Evolutionary conservation across 2,113 vertebrate genomes (phyloP).

Genomic region (Erinaceus europaeus): DNA sequence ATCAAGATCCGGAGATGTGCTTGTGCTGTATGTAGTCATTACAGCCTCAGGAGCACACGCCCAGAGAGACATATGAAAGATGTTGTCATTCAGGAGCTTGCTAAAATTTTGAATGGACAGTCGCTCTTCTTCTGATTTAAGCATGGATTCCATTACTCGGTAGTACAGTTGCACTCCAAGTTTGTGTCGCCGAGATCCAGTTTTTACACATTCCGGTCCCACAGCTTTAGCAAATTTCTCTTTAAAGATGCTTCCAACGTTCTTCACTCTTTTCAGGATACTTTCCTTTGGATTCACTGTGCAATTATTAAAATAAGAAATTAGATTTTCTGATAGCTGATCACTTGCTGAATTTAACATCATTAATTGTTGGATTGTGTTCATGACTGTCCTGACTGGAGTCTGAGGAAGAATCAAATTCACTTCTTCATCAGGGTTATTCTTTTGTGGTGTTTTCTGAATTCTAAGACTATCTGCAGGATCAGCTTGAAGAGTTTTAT

Average conservation of each 20-base stretch:
- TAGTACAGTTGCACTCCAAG: slow-evolving; percentile 95
- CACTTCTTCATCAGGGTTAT: slow-evolving; percentile 84
- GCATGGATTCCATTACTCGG: slow-evolving; percentile 97
- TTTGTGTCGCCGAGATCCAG: slow-evolving; percentile 92
- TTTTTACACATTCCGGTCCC: slow-evolving; percentile 87
- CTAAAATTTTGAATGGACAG: slow-evolving; percentile 98
- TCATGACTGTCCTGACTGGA: slow-evolving; percentile 96
- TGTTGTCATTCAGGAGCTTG: slow-evolving; percentile 93
- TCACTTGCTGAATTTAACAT: too few relatives aligned
- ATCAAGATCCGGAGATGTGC: slow-evolving; percentile 83
- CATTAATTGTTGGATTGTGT: too few relatives aligned
- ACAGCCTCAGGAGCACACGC: slow-evolving; percentile 96
- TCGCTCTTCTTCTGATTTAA: slow-evolving; percentile 96
- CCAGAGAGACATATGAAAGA: slow-evolving; percentile 94
- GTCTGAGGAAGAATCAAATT: slow-evolving; percentile 88
- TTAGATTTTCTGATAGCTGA: background rate
- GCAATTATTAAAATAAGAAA: slow-evolving; percentile 90
- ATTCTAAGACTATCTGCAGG: slow-evolving; percentile 83
- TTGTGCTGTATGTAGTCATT: slow-evolving; percentile 94
- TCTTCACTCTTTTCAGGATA: slow-evolving; percentile 89
- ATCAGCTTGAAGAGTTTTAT: slow-evolving; percentile 87
- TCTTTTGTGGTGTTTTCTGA: slow-evolving; percentile 91
- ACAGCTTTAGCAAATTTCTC: slow-evolving; percentile 92
- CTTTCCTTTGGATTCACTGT: slow-evolving; percentile 92
- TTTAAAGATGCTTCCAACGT: slow-evolving; percentile 86